Evolutionary conservation across 2,113 vertebrate species (phyloP).

Genomic region (Ciconia stormi): DNA sequence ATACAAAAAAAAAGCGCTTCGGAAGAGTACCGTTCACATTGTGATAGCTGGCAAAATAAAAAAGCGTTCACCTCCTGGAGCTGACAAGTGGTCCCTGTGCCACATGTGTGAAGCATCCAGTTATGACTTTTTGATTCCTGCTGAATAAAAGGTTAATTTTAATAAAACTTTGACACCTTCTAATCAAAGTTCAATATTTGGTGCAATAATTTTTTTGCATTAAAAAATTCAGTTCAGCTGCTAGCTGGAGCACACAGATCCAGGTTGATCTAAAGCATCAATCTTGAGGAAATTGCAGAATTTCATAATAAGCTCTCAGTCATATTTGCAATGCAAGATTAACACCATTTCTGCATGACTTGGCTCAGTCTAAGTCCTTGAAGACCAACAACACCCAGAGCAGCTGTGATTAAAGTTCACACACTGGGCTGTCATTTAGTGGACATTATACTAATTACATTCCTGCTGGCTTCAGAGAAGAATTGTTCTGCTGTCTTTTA

Average conservation of each 20-base stretch:
- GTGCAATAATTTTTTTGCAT: background rate
- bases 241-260: background rate
- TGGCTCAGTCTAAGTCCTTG: background rate
- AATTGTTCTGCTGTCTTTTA: background rate
- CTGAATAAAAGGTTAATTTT: background rate
- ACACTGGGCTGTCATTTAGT: background rate
- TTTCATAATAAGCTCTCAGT: background rate
- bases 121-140: background rate
- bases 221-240: background rate
- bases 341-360: background rate
- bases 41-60: background rate
- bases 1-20: background rate
- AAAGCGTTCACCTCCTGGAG: background rate
- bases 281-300: background rate
- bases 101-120: background rate
- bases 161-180: background rate
- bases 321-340: conserved; percentile 4
- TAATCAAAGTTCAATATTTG: background rate
- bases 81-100: background rate
- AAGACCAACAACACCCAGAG: conserved; percentile 1
- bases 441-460: background rate
- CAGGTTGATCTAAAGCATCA: background rate
- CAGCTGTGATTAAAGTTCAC: conserved; percentile 19
- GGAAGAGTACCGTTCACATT: background rate
- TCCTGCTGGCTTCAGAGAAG: background rate